Percentiles rank a stretch among this genome's conserved stretches.
These are phyloP conservation scores for Podarcis lilfordi DNA, from an alignment of 2,797 vertebrate species.

Conservation along the genomic window DNA sequence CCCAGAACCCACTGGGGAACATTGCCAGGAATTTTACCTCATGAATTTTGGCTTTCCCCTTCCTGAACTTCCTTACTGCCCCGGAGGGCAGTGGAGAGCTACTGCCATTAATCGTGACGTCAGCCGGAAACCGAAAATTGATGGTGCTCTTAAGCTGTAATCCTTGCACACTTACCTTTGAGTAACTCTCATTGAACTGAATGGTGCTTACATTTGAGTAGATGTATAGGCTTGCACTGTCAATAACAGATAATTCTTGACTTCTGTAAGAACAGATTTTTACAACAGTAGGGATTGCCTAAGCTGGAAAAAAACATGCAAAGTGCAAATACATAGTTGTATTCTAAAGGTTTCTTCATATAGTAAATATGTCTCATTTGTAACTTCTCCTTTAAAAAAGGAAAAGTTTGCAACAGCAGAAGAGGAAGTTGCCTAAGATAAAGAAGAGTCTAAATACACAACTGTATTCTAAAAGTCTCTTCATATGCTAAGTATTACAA, in stretches of 20 bases:
- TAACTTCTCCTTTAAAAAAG: neutral
- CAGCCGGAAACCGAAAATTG: neutral
- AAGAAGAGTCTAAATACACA: neutral
- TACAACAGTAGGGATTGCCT: neutral
- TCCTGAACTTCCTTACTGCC: too few relatives aligned
- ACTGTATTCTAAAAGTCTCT: neutral
- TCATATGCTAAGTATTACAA: neutral
- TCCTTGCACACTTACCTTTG: neutral
- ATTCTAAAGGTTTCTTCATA: neutral
- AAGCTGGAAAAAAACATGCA: neutral
- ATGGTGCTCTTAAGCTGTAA: neutral
- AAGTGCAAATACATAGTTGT: neutral
- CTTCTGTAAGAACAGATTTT: neutral
- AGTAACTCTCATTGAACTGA: neutral
- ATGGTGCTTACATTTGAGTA: neutral
- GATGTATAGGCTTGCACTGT: neutral
- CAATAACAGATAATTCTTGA: neutral
- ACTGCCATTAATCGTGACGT: too few relatives aligned
- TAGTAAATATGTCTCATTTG: neutral
- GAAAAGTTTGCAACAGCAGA: neutral
- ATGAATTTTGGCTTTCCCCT: too few relatives aligned
- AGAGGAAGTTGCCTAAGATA: constrained; percentile 12
- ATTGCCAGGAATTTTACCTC: too few relatives aligned
- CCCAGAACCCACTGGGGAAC: too few relatives aligned
- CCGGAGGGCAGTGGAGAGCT: too few relatives aligned